Evolutionary conservation across 2,797 vertebrate genomes (phyloP), one percentile per base, ranked within the genome.

Genomic region (Hyperoplus lanceolatus): DNA sequence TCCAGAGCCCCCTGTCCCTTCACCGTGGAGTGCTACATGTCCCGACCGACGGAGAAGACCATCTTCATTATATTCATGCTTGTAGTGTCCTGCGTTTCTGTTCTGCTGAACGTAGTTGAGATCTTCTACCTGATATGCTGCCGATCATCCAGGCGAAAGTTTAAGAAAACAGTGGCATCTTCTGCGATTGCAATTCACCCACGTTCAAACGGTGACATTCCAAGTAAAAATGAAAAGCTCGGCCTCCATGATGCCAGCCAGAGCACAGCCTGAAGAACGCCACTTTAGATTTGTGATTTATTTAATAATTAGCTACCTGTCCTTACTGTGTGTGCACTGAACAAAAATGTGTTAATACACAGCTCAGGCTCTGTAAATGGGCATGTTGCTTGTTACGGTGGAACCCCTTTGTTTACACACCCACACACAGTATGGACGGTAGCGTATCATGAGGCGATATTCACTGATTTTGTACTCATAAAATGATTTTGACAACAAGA

Each of bases 31-130:
- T 99, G 98, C 69, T 99, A 93, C 95, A 98, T 99, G 87, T 99
- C 98, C 1, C 96, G 97, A 1, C 98, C 97, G 73, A 99, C 98
- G 0, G 98, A 99, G 92, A 99, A 99, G 90, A 98, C 97, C 85
- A 96, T 99, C 92, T 99, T 99, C 93, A 98, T 99, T 90, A 94
- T 98, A 91, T 99, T 99, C 92, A 99, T 99, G 98, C 91, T 99
- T 54, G 96, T 92, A 0, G 94, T 98, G 76, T 95, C 97, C 46
- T 94, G 98, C 73, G 0, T 98, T 60, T 98, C 98, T 12, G 92
- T 99, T 9, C 81, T 95, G n/a, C 90, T 99, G 87, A 99, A 99
- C 36, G 92, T 99, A 69, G 93, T 94, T 0, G 98, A 99, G 90
- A 95, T 99, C 75, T 95, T 99, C 91, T 99, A 98, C 4, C 95